Percentiles rank a stretch among this genome's conserved stretches.
Conservation (phyloP, 2,797 vertebrate species). For the Microtus obscurus region DNA sequence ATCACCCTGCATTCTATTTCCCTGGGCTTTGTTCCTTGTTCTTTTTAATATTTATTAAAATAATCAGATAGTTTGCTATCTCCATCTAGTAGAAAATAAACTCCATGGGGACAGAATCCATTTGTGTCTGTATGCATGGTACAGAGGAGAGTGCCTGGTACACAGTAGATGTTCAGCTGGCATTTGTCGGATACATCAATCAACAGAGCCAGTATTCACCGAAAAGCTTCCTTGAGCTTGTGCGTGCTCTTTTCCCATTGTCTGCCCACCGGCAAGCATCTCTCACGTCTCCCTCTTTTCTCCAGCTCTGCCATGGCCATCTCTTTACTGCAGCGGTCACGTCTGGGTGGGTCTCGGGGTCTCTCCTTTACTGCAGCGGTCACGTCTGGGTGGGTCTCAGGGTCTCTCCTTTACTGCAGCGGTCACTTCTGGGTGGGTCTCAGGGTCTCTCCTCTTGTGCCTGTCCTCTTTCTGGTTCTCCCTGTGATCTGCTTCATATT, state of each 20-base stretch:
- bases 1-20: background rate
- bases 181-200: background rate
- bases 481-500: background rate
- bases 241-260: background rate
- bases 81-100: background rate
- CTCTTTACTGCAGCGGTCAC: background rate
- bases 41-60: background rate
- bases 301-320: background rate
- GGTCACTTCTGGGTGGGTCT: background rate
- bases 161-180: background rate
- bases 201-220: background rate
- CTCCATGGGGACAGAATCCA: background rate
- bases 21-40: background rate
- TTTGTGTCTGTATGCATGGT: too few species aligned
- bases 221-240: background rate
- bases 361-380: background rate
- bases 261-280: background rate
- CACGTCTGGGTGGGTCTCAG: background rate
- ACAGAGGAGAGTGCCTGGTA: background rate
- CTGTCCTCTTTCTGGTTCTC: background rate
- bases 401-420: background rate
- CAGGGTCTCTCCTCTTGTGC: background rate
- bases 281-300: background rate
- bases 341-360: background rate
- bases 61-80: background rate